Evolutionary conservation across 92 coral and sea anemone genomes (phyloP).

Genomic region (Epizoanthus fatuus): DNA sequence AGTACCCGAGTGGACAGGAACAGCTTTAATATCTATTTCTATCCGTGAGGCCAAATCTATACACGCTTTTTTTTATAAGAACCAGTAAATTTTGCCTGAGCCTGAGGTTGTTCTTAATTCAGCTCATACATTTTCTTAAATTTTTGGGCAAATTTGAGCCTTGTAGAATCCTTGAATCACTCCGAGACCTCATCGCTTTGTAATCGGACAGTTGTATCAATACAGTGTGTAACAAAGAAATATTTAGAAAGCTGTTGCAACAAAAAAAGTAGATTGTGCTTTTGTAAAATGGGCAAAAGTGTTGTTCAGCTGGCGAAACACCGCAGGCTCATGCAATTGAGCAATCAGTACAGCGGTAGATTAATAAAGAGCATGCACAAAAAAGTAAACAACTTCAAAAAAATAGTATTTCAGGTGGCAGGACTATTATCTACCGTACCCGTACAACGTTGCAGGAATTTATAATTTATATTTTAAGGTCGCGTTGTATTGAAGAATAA

Average conservation of each 20-base stretch:
- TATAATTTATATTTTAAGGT: conserved; percentile 17
- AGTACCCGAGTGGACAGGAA: too few relatives aligned
- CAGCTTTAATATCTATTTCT: too few relatives aligned
- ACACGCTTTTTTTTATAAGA: too few relatives aligned
- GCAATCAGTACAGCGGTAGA: conserved; percentile 17
- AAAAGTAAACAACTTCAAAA: conserved; percentile 16
- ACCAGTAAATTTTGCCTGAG: too few relatives aligned
- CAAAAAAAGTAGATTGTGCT: not conserved
- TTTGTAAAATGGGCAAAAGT: not conserved
- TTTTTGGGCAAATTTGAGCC: too few relatives aligned
- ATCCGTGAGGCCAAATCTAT: too few relatives aligned
- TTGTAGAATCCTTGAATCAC: not conserved
- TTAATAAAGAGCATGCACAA: conserved; percentile 21
- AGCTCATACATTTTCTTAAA: too few relatives aligned
- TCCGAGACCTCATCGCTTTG: not conserved
- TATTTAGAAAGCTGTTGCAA: not conserved
- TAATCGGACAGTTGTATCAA: not conserved
- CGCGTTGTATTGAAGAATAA: not conserved
- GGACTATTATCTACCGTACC: not conserved
- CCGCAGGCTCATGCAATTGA: conserved; percentile 2
- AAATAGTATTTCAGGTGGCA: not conserved
- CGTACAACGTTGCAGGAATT: conserved; percentile 28
- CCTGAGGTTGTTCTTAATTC: too few relatives aligned
- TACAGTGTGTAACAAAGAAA: not conserved
- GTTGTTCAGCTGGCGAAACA: not conserved